phyloP scores from a whole-genome alignment of 2,888 invertebrate genomes.

The Deilephila porcellus region DNA sequence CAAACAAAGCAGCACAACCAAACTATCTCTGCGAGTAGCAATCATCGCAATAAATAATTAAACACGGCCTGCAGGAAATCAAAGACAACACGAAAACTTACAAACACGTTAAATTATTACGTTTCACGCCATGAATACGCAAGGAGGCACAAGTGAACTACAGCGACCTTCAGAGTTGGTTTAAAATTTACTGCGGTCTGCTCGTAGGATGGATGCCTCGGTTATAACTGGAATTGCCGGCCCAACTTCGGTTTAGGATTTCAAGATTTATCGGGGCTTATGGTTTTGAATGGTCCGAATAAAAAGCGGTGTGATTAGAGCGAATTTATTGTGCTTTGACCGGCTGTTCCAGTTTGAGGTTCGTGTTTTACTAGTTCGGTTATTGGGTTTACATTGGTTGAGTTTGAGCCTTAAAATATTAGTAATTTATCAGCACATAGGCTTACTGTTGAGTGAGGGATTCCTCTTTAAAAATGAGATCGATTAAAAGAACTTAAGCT shows the following conservation, averaged over 20 bases:
- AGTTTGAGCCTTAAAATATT: too few relatives aligned
- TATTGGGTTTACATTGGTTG: background rate
- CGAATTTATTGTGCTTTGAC: background rate
- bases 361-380: slow-evolving; percentile 2
- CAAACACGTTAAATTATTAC: slow-evolving; percentile 22
- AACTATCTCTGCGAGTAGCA: background rate
- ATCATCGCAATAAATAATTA: background rate
- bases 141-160: background rate
- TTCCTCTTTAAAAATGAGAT: too few relatives aligned
- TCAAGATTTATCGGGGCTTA: slow-evolving; percentile 24
- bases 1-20: background rate
- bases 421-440: too few relatives aligned
- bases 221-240: slow-evolving; percentile 17
- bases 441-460: too few relatives aligned
- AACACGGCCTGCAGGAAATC: slow-evolving; percentile 2
- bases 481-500: too few relatives aligned
- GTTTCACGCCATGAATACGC: slow-evolving; percentile 19
- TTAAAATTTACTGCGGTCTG: slow-evolving; percentile 24
- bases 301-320: slow-evolving; percentile 9
- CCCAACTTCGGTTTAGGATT: slow-evolving; percentile 20
- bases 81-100: background rate
- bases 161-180: slow-evolving; percentile 1
- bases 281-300: background rate
- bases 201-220: slow-evolving; percentile 7
- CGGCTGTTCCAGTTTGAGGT: background rate